Evolutionary conservation across 2,888 invertebrate species (phyloP).

Genomic region (Dryadula phaetusa): DNA sequence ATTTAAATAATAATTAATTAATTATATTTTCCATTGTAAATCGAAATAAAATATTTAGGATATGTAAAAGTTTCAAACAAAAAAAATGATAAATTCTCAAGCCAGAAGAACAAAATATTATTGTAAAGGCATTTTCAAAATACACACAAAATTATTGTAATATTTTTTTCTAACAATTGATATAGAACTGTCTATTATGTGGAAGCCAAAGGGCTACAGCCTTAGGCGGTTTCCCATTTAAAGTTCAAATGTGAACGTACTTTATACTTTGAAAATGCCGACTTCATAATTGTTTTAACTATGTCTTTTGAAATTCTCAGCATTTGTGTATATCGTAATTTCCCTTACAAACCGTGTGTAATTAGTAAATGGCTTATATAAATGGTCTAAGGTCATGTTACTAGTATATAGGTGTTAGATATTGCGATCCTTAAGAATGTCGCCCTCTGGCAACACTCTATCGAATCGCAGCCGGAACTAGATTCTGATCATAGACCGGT

Average conservation of each 20-base stretch:
- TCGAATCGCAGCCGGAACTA: no score
- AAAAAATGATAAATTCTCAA: no score
- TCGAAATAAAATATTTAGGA: neutral
- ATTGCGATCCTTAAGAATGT: no score
- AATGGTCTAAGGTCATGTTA: slow-evolving; percentile 1
- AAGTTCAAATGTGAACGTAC: slow-evolving; percentile 35
- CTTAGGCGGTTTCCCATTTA: slow-evolving; percentile 17
- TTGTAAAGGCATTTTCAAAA: no score
- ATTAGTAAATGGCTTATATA: neutral
- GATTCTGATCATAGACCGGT: no score
- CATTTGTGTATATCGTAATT: slow-evolving; percentile 5
- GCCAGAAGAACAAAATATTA: no score
- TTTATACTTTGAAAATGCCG: slow-evolving; percentile 12
- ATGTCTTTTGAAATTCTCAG: slow-evolving; percentile 5
- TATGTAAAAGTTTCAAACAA: neutral
- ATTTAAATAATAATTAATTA: no score
- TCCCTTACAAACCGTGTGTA: neutral
- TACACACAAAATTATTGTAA: neutral
- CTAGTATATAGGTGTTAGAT: no score
- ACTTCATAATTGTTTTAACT: slow-evolving; percentile 21
- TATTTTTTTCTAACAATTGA: neutral
- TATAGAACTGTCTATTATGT: neutral
- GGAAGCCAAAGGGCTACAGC: neutral
- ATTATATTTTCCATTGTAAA: no score
- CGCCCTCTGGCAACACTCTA: no score